phyloP scores from a whole-genome alignment of 1,140 invertebrate species.

The Diachasmimorpha longicaudata region DNA sequence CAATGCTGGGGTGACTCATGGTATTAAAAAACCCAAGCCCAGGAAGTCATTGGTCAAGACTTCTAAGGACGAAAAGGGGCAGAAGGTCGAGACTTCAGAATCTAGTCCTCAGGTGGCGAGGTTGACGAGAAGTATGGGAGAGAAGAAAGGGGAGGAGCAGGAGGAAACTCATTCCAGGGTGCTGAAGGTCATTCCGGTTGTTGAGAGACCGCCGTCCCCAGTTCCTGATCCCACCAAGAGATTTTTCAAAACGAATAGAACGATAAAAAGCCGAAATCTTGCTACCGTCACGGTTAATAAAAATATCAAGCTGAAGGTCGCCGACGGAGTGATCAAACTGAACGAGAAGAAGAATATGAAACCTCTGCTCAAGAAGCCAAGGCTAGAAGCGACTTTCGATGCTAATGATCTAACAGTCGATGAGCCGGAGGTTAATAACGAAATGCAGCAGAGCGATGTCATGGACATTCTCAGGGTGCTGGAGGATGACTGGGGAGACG shows the following conservation, averaged over 20 bases:
- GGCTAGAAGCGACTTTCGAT: constrained; percentile 36
- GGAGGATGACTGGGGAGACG: constrained; percentile 55
- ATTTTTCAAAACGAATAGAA: constrained; percentile 51
- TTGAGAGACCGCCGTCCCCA: constrained; percentile 7
- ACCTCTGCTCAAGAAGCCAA: constrained; percentile 26
- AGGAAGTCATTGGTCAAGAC: constrained; percentile 1
- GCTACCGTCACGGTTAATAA: constrained; percentile 47
- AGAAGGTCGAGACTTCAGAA: not conserved
- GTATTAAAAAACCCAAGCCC: constrained; percentile 48
- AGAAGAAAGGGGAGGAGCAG: not conserved
- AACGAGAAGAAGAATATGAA: constrained; percentile 30
- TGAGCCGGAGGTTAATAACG: constrained; percentile 39
- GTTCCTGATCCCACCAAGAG: constrained; percentile 37
- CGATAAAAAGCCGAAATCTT: constrained; percentile 21
- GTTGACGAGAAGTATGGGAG: too few relatives aligned
- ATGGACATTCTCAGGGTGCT: constrained; percentile 47
- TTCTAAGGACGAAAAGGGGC: constrained; percentile 13
- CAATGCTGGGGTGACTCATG: constrained; percentile 53
- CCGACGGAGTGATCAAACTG: constrained; percentile 23
- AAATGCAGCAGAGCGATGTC: constrained; percentile 34
- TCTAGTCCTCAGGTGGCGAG: not conserved
- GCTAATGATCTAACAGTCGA: constrained; percentile 49
- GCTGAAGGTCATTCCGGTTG: not conserved
- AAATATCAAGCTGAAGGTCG: constrained; percentile 38
- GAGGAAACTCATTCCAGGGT: not conserved